Evolutionary conservation across 2,888 invertebrate genomes (phyloP).

Genomic region (Mechanitis messenoides): DNA sequence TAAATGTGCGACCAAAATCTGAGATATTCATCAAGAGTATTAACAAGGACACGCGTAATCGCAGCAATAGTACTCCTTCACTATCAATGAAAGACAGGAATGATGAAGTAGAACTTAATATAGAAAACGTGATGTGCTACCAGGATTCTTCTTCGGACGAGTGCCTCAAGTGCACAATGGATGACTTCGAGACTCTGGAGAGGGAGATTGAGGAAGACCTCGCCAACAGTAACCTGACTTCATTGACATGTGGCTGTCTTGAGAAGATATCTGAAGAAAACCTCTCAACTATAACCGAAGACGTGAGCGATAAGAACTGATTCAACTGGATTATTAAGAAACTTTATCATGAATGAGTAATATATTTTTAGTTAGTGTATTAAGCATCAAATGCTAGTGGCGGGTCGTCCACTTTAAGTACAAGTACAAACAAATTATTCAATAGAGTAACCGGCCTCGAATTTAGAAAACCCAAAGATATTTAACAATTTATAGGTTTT

Average conservation of each 20-base stretch:
- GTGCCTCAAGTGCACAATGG: constrained; percentile 55
- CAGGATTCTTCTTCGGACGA: constrained; percentile 70
- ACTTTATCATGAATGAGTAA: no score
- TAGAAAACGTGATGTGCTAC: constrained; percentile 61
- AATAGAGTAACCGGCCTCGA: constrained; percentile 30
- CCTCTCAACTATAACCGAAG: constrained; percentile 53
- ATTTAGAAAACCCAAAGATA: constrained; percentile 65
- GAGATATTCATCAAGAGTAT: constrained; percentile 42
- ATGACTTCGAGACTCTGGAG: constrained; percentile 63
- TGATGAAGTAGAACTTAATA: constrained; percentile 61
- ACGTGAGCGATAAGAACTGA: constrained; percentile 30
- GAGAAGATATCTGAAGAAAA: constrained; percentile 69
- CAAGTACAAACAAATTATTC: constrained; percentile 24
- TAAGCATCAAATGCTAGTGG: constrained; percentile 37
- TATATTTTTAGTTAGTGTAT: constrained; percentile 8
- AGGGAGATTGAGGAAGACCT: constrained; percentile 59
- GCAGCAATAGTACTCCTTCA: constrained; percentile 62
- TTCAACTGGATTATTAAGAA: background rate
- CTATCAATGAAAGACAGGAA: constrained; percentile 39
- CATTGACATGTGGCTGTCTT: constrained; percentile 48
- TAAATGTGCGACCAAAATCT: constrained; percentile 36
- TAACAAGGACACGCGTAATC: constrained; percentile 41
- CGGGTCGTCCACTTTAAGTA: constrained; percentile 25
- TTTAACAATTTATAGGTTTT: constrained; percentile 41
- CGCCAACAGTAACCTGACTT: constrained; percentile 37